Evolutionary conservation across 2,797 vertebrate genomes (phyloP), one percentile per base, ranked within the genome.

Genomic region (Poecilia wingei): DNA sequence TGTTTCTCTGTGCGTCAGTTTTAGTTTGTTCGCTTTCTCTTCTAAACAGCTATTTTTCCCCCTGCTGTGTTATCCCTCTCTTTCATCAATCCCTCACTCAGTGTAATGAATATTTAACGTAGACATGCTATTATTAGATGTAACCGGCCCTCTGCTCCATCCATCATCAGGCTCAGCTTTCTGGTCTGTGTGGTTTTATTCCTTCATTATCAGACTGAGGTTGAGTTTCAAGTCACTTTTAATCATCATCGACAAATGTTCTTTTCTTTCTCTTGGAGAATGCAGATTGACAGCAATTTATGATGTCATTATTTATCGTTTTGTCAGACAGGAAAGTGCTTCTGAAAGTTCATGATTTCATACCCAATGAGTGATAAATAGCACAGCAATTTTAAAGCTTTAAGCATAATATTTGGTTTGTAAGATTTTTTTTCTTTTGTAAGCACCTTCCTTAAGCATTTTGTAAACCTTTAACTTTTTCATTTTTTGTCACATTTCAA

Each of bases 21-120:
- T 74, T 41, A 46, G 51, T 41, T 18, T 72, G 16, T 39, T 51
- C 25, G 31, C 69, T 39, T 82, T 75, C 74, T 51, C 18, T 57
- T 28, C 53, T 22, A 14, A 47, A 75, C 47, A 25, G 74, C 49
- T 68, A 39, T 79, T 72, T 69, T 51, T 18, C 6, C 14, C 16
- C 33, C 31, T 16, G 22, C 0, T 36, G 33, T 25, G 8, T 3
- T 61, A 1, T 47, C 4, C 13, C 12, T 3, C 3, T n/a, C 53
- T 33, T 77, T 49, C 72, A 53, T 79, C 81, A 1, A 72, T 76
- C 79, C 49, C 78, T 87, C 74, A 81, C 87, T 90, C 88, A 77
- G 66, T 66, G 78, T 82, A 79, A 91, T 93, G 76, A 91, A 93
- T 92, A 93, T 92, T 93, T 93, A 76, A 92, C 79, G 46, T 84